A percentile compares a stretch with the other conserved stretches of the same genome.
phyloP scores from a whole-genome alignment of 2,113 vertebrate species.

The pig (Sus scrofa) region DNA sequence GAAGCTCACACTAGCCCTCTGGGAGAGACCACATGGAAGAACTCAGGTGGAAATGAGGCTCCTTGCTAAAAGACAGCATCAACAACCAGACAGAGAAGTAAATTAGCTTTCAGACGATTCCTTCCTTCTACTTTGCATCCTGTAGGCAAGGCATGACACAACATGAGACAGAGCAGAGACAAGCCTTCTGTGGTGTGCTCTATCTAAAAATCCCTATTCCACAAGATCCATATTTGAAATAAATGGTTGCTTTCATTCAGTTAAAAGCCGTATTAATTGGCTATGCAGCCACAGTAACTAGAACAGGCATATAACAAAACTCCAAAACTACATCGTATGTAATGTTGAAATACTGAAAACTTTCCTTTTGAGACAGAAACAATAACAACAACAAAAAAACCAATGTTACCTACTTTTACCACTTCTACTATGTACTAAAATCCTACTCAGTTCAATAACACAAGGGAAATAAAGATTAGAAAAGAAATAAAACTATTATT shows the following conservation, averaged over 20 bases:
- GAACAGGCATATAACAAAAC: neutral
- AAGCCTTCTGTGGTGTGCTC: neutral
- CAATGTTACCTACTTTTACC: neutral
- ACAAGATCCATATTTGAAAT: neutral
- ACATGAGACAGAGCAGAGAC: neutral
- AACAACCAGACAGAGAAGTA: neutral
- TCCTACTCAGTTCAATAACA: neutral
- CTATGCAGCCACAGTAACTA: neutral
- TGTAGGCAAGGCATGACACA: neutral
- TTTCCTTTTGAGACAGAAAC: neutral
- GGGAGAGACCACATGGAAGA: neutral
- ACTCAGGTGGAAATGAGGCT: neutral
- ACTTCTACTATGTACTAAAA: neutral
- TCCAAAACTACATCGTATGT: neutral
- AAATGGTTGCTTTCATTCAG: conserved; percentile 3
- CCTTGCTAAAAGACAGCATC: neutral
- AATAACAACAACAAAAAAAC: neutral
- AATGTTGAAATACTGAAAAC: neutral
- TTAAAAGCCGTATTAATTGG: neutral
- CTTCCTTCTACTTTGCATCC: neutral
- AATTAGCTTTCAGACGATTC: neutral
- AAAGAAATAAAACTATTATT: conserved; percentile 12
- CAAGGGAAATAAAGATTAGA: conserved; percentile 4
- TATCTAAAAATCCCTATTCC: neutral
- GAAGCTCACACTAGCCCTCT: neutral